Base-by-base conservation (phyloP, 53 echinoderm and acorn worm genomes). In the Echinarachnius parma region DNA sequence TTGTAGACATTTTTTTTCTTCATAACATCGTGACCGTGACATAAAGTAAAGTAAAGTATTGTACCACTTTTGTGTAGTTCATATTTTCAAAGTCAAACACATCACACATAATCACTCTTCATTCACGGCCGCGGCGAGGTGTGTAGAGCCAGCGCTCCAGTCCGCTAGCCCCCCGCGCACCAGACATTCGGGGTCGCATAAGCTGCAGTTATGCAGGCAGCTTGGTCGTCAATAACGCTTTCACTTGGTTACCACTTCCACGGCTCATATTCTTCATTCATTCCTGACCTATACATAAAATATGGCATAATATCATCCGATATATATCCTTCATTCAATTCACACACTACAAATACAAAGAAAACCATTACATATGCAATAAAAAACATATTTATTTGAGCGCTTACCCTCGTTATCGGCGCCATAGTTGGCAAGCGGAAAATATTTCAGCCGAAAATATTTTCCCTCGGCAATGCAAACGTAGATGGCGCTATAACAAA, bases 161-260 rank as follows among this genome's bases (percentile, higher is more conserved):
- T 45, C 3, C 19, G 14, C 9, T n/a, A 34, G n/a, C 2, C 19
- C 18, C 5, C 57, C 57, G n/a, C n/a, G n/a, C n/a, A n/a, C 28
- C 20, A 1, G 57, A 28, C 3, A 11, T 8, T 50, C n/a, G 11
- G 8, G 20, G 50, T 50, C 14, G 5, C n/a, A n/a, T n/a, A n/a
- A n/a, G n/a, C n/a, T n/a, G n/a, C n/a, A n/a, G n/a, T n/a, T n/a
- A n/a, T n/a, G n/a, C n/a, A n/a, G n/a, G n/a, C n/a, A n/a, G 4
- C 29, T 29, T n/a, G 31, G 59, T 59, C 21, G 59, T 59, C 59
- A 59, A 59, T 34, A 59, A 59, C 59, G 59, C 59, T 21, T 32
- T 31, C 32, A 31, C 59, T 59, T 59, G 59, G 59, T 32, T 32
- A 59, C 59, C 59, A 59, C 21, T 59, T 59, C 5, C 9, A 21